Evolutionary conservation across 2,797 vertebrate genomes (phyloP), one percentile per base, ranked within the genome.

Genomic region (Dallia pectoralis): DNA sequence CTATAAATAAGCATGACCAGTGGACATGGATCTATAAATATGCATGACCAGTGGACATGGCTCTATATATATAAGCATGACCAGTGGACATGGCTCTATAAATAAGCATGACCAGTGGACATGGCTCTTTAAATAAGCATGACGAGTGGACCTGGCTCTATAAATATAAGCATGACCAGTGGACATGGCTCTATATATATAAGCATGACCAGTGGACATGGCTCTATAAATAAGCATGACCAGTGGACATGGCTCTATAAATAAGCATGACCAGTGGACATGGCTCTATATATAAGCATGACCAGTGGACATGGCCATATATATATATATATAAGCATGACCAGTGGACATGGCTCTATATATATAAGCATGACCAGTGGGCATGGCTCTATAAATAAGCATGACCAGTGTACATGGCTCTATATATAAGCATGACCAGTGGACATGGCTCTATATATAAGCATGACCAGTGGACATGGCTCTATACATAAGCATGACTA

Each of bases 291-390:
- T 36, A n/a, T n/a, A n/a, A n/a, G 76, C 70, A 30, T 86, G 79
- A 82, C 78, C 86, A 87, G 84, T 81, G 81, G 85, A 82, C 71
- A 36, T 36, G 33, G 33, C 33, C 8, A 3, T 8, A 36, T 36
- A 36, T 36, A n/a, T n/a, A n/a, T n/a, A n/a, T n/a, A n/a, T n/a
- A n/a, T n/a, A n/a, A n/a, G 76, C 70, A 30, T 86, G 79, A 82
- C 78, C 86, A 87, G 84, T 81, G 81, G 85, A 82, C 71, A 36
- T 36, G 33, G 33, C 33, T 36, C 33, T 8, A 36, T 36, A 36
- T 36, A n/a, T n/a, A n/a, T n/a, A n/a, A n/a, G 76, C 70, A 30
- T 86, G 79, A 82, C 78, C 86, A 87, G 84, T 81, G 81, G 85
- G 81, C 71, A 36, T 36, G 33, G 33, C 33, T 36, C 33, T 8